These are phyloP conservation scores for Schizopygopsis pylzovi DNA, from an alignment of 2,797 vertebrate genomes.

Conservation along the genomic window DNA sequence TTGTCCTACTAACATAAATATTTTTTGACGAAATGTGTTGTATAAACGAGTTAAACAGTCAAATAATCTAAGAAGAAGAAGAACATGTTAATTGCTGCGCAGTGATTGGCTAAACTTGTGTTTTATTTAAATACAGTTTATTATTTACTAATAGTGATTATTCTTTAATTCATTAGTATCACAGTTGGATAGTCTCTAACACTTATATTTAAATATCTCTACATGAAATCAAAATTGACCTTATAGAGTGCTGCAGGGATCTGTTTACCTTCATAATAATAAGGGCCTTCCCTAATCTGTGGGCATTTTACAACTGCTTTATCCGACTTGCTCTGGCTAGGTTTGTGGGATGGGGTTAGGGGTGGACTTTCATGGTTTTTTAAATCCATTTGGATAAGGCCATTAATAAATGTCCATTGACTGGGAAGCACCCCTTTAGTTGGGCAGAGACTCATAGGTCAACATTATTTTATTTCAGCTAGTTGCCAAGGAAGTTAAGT, in stretches of 20 bases:
- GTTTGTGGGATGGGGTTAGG: neutral
- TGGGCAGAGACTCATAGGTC: neutral
- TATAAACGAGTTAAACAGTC: neutral
- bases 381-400: neutral
- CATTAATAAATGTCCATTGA: neutral
- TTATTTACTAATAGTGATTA: neutral
- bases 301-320: neutral
- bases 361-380: neutral
- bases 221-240: neutral
- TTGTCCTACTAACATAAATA: too few species aligned
- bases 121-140: neutral
- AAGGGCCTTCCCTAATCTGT: neutral
- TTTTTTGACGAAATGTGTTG: neutral
- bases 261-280: neutral
- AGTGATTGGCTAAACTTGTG: slow-evolving; percentile 23
- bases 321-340: neutral
- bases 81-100: slow-evolving; percentile 20
- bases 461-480: neutral
- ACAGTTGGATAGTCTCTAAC: neutral
- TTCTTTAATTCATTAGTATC: neutral
- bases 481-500: neutral
- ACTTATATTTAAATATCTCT: neutral
- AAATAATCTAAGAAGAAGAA: neutral
- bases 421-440: neutral
- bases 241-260: neutral